These are phyloP conservation scores for Pseudopleuronectes americanus DNA, from an alignment of 2,797 vertebrate species.

Conservation along the genomic window DNA sequence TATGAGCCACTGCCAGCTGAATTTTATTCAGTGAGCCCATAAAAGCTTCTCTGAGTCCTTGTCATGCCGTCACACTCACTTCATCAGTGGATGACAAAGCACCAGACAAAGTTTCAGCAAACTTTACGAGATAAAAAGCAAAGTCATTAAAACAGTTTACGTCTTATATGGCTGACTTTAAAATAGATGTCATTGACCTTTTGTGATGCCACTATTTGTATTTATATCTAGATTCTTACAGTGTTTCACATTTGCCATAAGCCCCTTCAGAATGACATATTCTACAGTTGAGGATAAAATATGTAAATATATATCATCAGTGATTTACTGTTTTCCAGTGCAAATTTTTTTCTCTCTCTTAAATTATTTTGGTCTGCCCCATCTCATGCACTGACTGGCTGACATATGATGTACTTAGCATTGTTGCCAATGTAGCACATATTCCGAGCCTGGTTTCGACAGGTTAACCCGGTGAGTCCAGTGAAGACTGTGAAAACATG, in stretches of 20 bases:
- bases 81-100: neutral
- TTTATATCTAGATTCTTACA: too few relatives aligned
- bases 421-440: neutral
- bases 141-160: neutral
- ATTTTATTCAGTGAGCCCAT: conserved; percentile 8
- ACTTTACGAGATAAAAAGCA: neutral
- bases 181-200: neutral
- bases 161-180: neutral
- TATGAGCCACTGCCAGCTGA: conserved; percentile 27
- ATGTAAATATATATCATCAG: neutral
- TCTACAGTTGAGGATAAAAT: too few relatives aligned
- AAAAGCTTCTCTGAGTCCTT: conserved; percentile 22
- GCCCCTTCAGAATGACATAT: too few relatives aligned
- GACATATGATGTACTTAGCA: neutral
- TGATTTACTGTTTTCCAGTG: neutral
- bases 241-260: too few relatives aligned
- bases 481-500: neutral
- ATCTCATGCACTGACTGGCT: neutral
- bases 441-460: neutral
- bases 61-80: conserved; percentile 15
- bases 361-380: neutral
- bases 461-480: neutral
- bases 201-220: neutral
- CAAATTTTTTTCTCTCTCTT: neutral
- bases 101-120: conserved; percentile 10